These are phyloP conservation scores for Nomada flava DNA, from an alignment of 2,888 invertebrate genomes.

Conservation along the genomic window DNA sequence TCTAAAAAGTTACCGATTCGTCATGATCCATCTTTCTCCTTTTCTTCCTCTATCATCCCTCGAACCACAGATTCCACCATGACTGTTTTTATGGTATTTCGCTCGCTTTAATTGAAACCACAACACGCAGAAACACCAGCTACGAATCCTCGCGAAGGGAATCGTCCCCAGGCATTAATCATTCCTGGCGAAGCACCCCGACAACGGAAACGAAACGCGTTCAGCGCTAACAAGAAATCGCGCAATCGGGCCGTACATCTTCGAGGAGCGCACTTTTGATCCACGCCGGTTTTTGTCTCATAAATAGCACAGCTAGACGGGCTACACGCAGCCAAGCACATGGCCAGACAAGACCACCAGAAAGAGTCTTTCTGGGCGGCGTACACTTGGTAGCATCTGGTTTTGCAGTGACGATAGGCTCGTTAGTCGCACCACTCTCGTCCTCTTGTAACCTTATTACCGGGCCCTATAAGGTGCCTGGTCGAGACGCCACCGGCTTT, in stretches of 20 bases:
- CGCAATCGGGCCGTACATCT: constrained; percentile 56
- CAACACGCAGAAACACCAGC: neutral
- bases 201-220: constrained; percentile 38
- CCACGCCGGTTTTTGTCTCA: constrained; percentile 61
- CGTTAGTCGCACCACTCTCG: constrained; percentile 75
- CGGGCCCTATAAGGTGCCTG: constrained; percentile 42
- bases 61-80: too few species aligned
- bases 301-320: constrained; percentile 61
- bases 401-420: constrained; percentile 78
- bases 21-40: too few species aligned
- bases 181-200: neutral
- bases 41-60: too few species aligned
- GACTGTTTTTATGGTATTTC: neutral
- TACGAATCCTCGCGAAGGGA: constrained; percentile 10
- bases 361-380: constrained; percentile 70
- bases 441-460: constrained; percentile 71
- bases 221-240: constrained; percentile 54
- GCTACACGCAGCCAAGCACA: constrained; percentile 59
- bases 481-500: constrained; percentile 27
- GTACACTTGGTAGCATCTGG: constrained; percentile 70
- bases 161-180: constrained; percentile 39
- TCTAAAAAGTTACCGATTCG: too few species aligned
- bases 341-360: constrained; percentile 69
- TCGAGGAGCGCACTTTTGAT: constrained; percentile 59
- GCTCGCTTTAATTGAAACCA: constrained; percentile 26